Evolutionary conservation across 92 coral and sea anemone species (phyloP).

Genomic region (Paragorgia papillata): DNA sequence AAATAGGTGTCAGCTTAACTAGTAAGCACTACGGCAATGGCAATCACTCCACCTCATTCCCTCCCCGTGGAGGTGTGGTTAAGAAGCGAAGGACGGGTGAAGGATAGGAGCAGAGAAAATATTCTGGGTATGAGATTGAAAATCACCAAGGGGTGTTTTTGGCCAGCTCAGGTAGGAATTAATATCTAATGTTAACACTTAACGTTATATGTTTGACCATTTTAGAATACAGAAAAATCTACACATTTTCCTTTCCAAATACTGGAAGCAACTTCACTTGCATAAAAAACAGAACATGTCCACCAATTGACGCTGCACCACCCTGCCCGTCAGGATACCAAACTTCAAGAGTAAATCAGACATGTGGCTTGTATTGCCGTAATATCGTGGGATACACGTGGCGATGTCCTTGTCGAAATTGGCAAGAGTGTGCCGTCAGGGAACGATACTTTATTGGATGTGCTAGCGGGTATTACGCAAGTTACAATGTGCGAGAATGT

Average conservation of each 20-base stretch:
- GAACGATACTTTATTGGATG: slow-evolving; percentile 9
- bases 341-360: not conserved
- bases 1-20: too few species aligned
- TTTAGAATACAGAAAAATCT: slow-evolving; percentile 7
- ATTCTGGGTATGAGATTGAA: too few species aligned
- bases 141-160: too few species aligned
- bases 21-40: too few species aligned
- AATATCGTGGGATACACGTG: slow-evolving; percentile 33
- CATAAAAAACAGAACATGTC: not conserved
- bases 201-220: too few species aligned
- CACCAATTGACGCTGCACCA: slow-evolving; percentile 3
- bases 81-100: too few species aligned
- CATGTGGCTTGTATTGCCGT: slow-evolving; percentile 28
- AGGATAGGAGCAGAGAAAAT: too few species aligned
- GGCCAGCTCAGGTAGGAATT: too few species aligned
- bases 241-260: slow-evolving; percentile 29
- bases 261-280: slow-evolving; percentile 13
- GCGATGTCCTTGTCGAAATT: slow-evolving; percentile 31
- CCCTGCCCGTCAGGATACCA: slow-evolving; percentile 22
- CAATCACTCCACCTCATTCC: too few species aligned
- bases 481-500: slow-evolving; percentile 34
- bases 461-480: not conserved
- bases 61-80: too few species aligned
- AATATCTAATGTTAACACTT: too few species aligned
- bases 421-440: slow-evolving; percentile 33